Evolutionary conservation across 2,113 vertebrate species (phyloP), one percentile per base, ranked within the genome.

Genomic region (Gracilinanus agilis): DNA sequence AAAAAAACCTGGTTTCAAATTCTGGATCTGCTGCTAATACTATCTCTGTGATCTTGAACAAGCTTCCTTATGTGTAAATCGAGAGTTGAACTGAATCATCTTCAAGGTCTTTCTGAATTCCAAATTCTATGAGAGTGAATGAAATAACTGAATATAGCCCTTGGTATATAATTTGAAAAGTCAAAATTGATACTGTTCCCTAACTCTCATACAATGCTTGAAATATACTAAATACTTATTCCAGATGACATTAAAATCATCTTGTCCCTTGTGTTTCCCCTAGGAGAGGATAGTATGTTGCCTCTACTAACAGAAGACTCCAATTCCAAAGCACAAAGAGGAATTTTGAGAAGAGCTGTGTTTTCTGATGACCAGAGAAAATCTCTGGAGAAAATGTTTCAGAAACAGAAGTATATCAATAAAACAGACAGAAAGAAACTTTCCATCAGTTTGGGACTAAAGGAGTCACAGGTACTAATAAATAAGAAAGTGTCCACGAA

Each of bases 381-480:
- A 97, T 99, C 99, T 97, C 99, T 99, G 98, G 99, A 99, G 98
- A 99, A 98, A 98, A 99, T 99, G 96, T 99, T 99, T 97, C 98
- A 99, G 97, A 99, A 99, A 97, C 99, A 99, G 98, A 99, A 99
- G 96, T 99, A 99, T 95, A 99, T 99, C 98, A 99, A 99, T 98
- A 99, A 99, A 98, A 99, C 98, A 90, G 99, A 99, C 97, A 98
- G 99, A 91, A 99, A 99, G 98, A 99, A 99, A 97, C 98, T 99
- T 94, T 99, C 99, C 90, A 97, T 99, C 94, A 99, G 98, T 95
- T 99, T 99, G 96, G 99, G 99, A 94, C 98, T 99, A 90, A 99
- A 99, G 96, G 99, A 99, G 96, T 99, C 99, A 95, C 99, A 99
- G 99, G 99, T 99, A 99, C 2, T 34, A 23, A 90, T 67, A 54